These are phyloP conservation scores for Istiophorus platypterus DNA, from an alignment of 2,113 vertebrate species.

Conservation along the genomic window DNA sequence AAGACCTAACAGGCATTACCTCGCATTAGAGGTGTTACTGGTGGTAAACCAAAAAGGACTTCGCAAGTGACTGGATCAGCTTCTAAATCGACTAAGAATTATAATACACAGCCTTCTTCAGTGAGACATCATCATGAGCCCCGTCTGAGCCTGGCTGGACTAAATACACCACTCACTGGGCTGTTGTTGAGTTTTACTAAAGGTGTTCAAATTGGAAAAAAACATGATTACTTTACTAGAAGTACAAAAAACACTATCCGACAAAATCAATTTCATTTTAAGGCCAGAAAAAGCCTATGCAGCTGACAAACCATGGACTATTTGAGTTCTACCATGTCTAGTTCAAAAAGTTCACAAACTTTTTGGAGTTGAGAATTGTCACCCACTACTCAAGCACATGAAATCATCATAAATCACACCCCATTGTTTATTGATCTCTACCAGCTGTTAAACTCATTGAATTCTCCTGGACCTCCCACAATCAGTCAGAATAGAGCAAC, in stretches of 20 bases:
- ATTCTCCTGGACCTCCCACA: neutral
- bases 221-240: neutral
- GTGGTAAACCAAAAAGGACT: conserved; percentile 24
- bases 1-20: conserved; percentile 37
- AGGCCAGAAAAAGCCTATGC: neutral
- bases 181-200: neutral
- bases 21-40: conserved; percentile 15
- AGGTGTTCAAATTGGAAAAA: neutral
- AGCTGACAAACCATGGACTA: neutral
- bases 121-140: neutral
- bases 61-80: conserved; percentile 12
- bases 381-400: neutral
- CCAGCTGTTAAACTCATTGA: neutral
- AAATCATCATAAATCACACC: neutral
- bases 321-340: neutral
- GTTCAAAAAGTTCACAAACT: neutral
- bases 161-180: neutral
- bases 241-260: neutral
- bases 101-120: neutral
- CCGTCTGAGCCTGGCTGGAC: neutral
- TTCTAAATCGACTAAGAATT: neutral
- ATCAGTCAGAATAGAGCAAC: neutral
- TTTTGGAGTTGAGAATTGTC: neutral
- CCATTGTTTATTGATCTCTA: neutral
- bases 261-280: neutral